Base-by-base conservation (phyloP, 2,888 invertebrate genomes). In the Acanthoscelides obtectus region DNA sequence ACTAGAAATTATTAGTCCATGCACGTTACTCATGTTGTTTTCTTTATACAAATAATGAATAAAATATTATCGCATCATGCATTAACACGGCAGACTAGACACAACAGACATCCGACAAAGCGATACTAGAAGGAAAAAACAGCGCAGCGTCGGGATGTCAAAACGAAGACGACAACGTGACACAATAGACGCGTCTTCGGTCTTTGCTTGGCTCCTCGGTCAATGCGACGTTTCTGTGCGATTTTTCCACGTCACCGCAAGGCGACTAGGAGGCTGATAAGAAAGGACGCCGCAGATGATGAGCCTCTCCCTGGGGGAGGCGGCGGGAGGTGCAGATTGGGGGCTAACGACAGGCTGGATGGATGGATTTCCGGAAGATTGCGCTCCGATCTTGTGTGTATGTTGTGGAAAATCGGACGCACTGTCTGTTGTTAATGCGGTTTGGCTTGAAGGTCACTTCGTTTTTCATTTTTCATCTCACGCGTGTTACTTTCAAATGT, bases 221-320 rank as follows among this genome's bases (percentile, higher is more conserved):
- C 84, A 84, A 83, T 83, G 83, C 83, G 83, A 82, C 83, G 83
- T 83, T 83, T 82, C 81, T 83, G 79, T 82, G 83, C 82, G 81
- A 84, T 84, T 84, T 84, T 84, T 84, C 84, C 81, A 83, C 83
- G 84, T 84, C 84, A 84, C 82, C 81, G 80, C 83, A 81, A 83
- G 84, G 83, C 83, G 84, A 83, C 84, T 82, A 80, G 80, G 79
- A 80, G 84, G 81, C 83, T 83, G 83, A 83, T 84, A 83, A 83
- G 80, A 80, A 79, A 78, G 73, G 79, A 74, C 74, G 78, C 76
- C 76, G 77, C 17, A 45, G 45, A 76, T 77, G 78, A 75, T 74
- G 75, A 73, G 66, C 64, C 45, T 22, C 66, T 66, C 63, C 66
- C 69, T 45, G 66, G 69, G 69, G 69, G 19, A n/a, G 64, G 22